A percentile compares a stretch with the other conserved stretches of the same genome.
These are phyloP conservation scores for Psilopogon haemacephalus DNA, from an alignment of 2,113 vertebrate species.

Conservation along the genomic window DNA sequence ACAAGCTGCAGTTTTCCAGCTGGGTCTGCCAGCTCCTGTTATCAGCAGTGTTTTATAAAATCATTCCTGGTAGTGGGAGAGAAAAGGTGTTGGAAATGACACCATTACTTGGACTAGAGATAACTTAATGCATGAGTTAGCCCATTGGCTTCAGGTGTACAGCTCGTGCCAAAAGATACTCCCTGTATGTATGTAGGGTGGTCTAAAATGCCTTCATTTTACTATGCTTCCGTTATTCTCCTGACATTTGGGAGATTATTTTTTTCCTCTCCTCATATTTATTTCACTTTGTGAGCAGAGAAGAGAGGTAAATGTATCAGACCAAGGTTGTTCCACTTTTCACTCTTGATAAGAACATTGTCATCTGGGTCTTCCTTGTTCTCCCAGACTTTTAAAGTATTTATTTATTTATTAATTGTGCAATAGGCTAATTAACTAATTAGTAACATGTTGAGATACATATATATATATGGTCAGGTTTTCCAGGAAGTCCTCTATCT, in stretches of 20 bases:
- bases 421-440: slow-evolving; percentile 47
- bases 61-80: neutral
- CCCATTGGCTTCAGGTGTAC: neutral
- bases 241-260: neutral
- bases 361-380: slow-evolving; percentile 19
- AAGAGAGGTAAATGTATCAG: neutral
- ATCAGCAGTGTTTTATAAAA: slow-evolving; percentile 5
- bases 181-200: neutral
- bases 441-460: neutral
- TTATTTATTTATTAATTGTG: slow-evolving; percentile 40
- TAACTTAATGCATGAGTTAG: neutral
- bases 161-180: neutral
- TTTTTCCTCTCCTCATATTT: neutral
- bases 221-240: neutral
- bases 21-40: neutral
- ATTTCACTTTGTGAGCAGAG: slow-evolving; percentile 18
- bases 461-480: neutral
- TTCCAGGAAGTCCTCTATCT: slow-evolving; percentile 43
- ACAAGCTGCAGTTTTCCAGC: neutral
- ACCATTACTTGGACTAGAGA: neutral
- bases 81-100: neutral
- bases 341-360: neutral
- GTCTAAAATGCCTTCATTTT: neutral
- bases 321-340: neutral
- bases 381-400: slow-evolving; percentile 8